phyloP scores from a whole-genome alignment of 2,797 vertebrate genomes.

The Aphelocoma californica region DNA sequence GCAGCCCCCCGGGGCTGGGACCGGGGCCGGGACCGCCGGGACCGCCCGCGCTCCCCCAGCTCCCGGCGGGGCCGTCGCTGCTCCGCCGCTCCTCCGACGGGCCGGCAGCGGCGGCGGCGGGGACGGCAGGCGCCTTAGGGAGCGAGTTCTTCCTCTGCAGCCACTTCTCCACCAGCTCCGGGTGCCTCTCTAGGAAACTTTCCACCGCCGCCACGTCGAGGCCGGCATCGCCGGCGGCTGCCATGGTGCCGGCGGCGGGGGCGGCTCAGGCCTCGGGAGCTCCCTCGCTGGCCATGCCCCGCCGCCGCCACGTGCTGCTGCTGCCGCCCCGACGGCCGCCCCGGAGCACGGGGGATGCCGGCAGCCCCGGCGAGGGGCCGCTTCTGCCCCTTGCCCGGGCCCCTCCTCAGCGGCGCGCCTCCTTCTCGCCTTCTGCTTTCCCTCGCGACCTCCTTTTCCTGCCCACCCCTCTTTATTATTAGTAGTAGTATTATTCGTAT shows the following conservation, averaged over 20 bases:
- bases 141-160: slow-evolving; percentile 81
- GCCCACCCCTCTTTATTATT: background rate
- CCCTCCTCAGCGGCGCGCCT: background rate
- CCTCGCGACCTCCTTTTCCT: background rate
- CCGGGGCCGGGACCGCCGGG: background rate
- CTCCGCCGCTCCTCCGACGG: slow-evolving; percentile 51
- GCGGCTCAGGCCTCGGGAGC: background rate
- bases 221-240: slow-evolving; percentile 36
- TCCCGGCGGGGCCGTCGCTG: background rate
- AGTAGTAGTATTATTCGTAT: background rate
- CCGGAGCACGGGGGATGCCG: background rate
- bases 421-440: background rate
- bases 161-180: slow-evolving; percentile 93
- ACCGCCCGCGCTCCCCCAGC: slow-evolving; percentile 75
- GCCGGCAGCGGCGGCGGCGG: slow-evolving; percentile 25
- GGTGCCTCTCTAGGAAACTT: slow-evolving; percentile 95
- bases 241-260: slow-evolving; percentile 43
- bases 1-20: slow-evolving; percentile 76
- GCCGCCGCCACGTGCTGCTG: background rate
- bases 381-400: background rate
- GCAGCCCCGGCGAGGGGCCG: background rate
- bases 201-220: slow-evolving; percentile 94
- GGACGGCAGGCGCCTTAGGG: slow-evolving; percentile 43
- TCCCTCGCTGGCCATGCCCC: background rate
- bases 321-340: background rate